Evolutionary conservation across 2,888 invertebrate genomes (phyloP).

Genomic region (Lepidonotus clava): DNA sequence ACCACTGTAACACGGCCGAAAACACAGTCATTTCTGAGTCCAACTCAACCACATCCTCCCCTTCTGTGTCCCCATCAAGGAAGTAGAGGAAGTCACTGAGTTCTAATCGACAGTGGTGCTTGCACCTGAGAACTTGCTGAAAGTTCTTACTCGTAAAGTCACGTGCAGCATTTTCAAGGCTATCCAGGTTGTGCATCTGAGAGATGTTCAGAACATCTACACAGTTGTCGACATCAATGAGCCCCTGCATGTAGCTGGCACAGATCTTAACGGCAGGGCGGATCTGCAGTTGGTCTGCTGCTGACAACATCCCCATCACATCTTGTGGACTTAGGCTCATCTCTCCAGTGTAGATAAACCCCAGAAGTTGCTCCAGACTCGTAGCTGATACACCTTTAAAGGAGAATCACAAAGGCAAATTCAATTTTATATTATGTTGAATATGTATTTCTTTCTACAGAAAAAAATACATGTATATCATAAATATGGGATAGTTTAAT

Average conservation of each 20-base stretch:
- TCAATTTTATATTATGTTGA: too few relatives aligned
- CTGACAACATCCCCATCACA: neutral
- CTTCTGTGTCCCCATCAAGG: neutral
- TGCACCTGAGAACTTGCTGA: neutral
- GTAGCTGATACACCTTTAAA: neutral
- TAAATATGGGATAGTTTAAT: too few relatives aligned
- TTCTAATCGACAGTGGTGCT: neutral
- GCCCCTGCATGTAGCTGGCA: neutral
- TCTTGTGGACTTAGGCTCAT: neutral
- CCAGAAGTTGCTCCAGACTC: neutral
- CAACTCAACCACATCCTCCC: conserved; percentile 10
- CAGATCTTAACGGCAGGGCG: neutral
- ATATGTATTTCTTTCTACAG: too few relatives aligned
- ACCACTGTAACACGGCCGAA: neutral
- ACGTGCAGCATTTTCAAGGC: neutral
- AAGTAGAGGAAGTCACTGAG: conserved; percentile 36
- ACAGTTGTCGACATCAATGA: conserved; percentile 13
- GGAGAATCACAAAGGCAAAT: too few relatives aligned
- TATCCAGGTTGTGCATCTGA: neutral
- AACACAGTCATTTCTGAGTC: conserved; percentile 2
- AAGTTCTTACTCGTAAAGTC: neutral
- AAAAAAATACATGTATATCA: too few relatives aligned
- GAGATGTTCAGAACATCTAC: conserved; percentile 8
- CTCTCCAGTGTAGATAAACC: neutral
- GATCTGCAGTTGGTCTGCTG: conserved; percentile 3